Base-by-base conservation (phyloP, 2,113 vertebrate species). In the Psephotus haematonotus region DNA sequence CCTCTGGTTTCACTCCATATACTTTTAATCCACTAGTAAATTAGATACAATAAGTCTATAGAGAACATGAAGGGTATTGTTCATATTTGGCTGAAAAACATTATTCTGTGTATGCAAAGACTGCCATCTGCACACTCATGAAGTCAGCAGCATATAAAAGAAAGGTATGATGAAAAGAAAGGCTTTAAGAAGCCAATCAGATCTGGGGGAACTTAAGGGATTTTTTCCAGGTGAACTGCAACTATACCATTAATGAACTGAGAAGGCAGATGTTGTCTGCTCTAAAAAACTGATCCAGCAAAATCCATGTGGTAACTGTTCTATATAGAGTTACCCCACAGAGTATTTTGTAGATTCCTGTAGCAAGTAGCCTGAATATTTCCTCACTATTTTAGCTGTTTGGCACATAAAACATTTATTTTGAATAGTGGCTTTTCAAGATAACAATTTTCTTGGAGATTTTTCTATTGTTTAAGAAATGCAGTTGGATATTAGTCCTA, bases 11-110 rank as follows among this genome's bases (percentile, higher is more conserved):
- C n/a, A 44, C 35, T 78, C n/a, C 60, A 71, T 19, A 23, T 31
- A 27, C 8, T 63, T 82, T 55, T 75, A 49, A 41, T 84, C 84
- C 19, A 31, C 13, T 60, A 33, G 15, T 1, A 3, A 80, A 77
- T 14, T 22, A 53, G 17, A 28, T 25, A 49, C 9, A 82, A 27
- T 27, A 11, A 77, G 50, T 25, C 29, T 18, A 12, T 9, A 75
- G 13, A 70, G 18, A 75, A 79, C 59, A 39, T 17, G 22, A 52
- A 77, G 3, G n/a, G 25, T 0, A 0, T 19, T 63, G 11, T 7
- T 62, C 8, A 1, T 22, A 13, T 55, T 86, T 76, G 0, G 0
- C 41, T 83, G 68, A 74, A 83, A 77, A 57, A 3, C 2, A 0
- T 69, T 62, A 39, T 63, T 60, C 16, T 44, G 1, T 75, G 31